phyloP scores from a whole-genome alignment of 2,113 vertebrate species.

The Ctenomys sociabilis region DNA sequence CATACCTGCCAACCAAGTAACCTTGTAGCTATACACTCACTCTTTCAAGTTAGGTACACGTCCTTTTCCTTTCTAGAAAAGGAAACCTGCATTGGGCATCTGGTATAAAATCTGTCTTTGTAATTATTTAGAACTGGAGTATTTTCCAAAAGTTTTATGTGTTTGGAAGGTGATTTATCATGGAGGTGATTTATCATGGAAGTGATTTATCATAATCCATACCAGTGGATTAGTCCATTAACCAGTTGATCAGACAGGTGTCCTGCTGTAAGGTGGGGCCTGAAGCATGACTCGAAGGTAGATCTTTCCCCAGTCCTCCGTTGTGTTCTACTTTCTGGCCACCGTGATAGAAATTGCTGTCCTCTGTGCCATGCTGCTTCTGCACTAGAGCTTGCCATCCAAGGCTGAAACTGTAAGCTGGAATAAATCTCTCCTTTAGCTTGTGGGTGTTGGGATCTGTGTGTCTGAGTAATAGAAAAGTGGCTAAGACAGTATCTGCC shows the following conservation, averaged over 20 bases:
- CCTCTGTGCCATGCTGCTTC: neutral
- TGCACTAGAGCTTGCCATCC: neutral
- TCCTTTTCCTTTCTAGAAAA: neutral
- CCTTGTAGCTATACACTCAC: neutral
- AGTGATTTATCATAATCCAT: too few relatives aligned
- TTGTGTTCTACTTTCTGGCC: neutral
- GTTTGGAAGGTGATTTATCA: neutral
- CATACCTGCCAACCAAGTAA: neutral
- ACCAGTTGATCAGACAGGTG: neutral
- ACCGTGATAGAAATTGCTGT: neutral
- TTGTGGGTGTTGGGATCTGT: neutral
- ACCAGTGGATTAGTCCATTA: neutral
- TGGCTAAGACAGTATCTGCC: neutral
- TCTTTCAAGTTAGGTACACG: neutral
- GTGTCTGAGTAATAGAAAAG: neutral
- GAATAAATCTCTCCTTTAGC: neutral
- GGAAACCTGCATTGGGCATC: neutral
- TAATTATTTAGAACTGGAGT: neutral
- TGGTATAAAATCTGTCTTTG: neutral
- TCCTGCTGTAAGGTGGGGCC: neutral
- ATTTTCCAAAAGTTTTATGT: neutral
- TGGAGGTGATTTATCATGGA: neutral
- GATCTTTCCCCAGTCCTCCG: neutral
- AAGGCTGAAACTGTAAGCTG: neutral
- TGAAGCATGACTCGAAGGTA: neutral